Conservation (phyloP, 1,140 invertebrate genomes). For the Hyposmocoma kahamanoa region DNA sequence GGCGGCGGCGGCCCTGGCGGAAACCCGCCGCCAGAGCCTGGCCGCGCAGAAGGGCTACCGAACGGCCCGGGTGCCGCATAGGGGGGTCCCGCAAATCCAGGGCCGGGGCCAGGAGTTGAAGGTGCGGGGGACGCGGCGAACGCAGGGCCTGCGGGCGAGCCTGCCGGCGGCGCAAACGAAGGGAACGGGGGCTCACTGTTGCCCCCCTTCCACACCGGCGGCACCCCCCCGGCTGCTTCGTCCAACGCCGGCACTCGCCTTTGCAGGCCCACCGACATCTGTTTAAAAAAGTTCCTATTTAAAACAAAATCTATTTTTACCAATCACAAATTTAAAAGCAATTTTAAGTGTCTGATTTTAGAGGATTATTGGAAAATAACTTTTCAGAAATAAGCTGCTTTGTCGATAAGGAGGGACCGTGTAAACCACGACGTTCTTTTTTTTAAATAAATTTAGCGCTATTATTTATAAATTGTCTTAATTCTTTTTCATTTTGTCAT, state of each 20-base stretch:
- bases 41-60: conserved; percentile 51
- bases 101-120: conserved; percentile 52
- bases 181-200: conserved; percentile 51
- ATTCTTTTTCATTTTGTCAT: too few species aligned
- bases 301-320: too few species aligned
- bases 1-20: conserved; percentile 37
- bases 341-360: too few species aligned
- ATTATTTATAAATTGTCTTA: too few species aligned
- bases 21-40: conserved; percentile 54
- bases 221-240: conserved; percentile 51
- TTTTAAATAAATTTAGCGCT: too few species aligned
- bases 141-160: conserved; percentile 54
- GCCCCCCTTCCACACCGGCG: conserved; percentile 51
- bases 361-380: too few species aligned
- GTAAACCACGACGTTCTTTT: too few species aligned
- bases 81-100: conserved; percentile 46
- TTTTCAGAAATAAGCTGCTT: too few species aligned
- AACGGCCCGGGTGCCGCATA: conserved; percentile 55
- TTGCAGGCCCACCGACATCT: conserved; percentile 69
- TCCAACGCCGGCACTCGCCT: conserved; percentile 64
- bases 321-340: too few species aligned
- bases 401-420: too few species aligned
- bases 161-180: conserved; percentile 58
- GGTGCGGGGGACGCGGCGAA: conserved; percentile 61
- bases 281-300: too few species aligned